These are phyloP conservation scores for Cerastoderma edule DNA, from an alignment of 2,888 invertebrate species.

Conservation along the genomic window DNA sequence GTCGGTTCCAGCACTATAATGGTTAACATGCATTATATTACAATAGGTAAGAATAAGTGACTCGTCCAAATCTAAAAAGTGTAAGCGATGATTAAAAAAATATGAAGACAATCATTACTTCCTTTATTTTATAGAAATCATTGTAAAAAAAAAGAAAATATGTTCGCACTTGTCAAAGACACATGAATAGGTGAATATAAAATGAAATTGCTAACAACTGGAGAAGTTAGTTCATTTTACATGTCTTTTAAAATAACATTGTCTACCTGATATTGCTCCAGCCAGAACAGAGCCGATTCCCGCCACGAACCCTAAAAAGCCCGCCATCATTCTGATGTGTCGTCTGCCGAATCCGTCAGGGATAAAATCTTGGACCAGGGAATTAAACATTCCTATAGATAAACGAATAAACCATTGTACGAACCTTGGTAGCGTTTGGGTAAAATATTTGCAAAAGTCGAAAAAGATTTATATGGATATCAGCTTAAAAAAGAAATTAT, in stretches of 20 bases:
- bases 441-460: no score
- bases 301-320: slow-evolving; percentile 16
- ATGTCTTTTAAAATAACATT: no score
- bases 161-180: neutral
- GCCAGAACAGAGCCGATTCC: slow-evolving; percentile 11
- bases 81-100: neutral
- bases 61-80: no score
- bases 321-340: slow-evolving; percentile 22
- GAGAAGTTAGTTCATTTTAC: no score
- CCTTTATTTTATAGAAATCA: neutral
- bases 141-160: neutral
- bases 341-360: slow-evolving; percentile 24
- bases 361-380: slow-evolving; percentile 15
- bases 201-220: no score
- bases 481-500: no score
- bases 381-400: slow-evolving; percentile 5
- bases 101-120: neutral
- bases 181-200: neutral
- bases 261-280: neutral
- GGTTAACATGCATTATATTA: no score
- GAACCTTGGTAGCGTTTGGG: no score
- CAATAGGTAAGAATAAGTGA: no score
- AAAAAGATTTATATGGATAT: no score
- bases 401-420: no score
- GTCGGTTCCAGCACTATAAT: no score